Conservation (phyloP, 2,888 invertebrate species). For the Teleogryllus oceanicus region DNA sequence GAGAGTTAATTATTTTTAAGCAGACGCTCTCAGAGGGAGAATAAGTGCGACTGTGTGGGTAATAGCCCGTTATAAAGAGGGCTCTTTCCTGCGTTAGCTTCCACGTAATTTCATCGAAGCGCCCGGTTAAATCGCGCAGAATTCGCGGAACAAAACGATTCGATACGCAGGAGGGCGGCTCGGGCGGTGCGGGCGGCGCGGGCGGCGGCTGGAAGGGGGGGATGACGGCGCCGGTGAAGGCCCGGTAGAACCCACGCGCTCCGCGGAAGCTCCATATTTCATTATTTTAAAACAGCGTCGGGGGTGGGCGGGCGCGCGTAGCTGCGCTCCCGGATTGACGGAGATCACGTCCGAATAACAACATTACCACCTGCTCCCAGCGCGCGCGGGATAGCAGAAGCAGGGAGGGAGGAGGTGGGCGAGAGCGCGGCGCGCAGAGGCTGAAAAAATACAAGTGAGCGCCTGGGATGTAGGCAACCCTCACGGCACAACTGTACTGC, state of each 20-base stretch:
- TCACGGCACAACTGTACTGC: too few species aligned
- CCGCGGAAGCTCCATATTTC: slow-evolving; percentile 8
- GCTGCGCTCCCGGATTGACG: not conserved
- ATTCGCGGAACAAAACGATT: slow-evolving; percentile 6
- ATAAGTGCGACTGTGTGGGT: not conserved
- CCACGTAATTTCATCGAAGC: not conserved
- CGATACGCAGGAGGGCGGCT: not conserved
- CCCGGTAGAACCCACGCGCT: not conserved
- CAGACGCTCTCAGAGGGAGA: not conserved
- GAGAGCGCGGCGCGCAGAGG: too few species aligned
- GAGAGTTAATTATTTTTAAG: slow-evolving; percentile 18
- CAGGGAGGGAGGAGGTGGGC: not conserved
- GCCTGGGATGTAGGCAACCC: too few species aligned
- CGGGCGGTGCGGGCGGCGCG: not conserved
- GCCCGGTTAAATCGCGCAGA: not conserved
- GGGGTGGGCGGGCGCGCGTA: not conserved
- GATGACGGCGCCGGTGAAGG: not conserved
- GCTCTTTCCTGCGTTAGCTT: slow-evolving; percentile 8
- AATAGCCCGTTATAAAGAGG: not conserved
- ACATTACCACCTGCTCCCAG: slow-evolving; percentile 1
- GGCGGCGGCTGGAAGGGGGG: not conserved
- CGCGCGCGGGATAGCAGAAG: not conserved
- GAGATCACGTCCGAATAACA: slow-evolving; percentile 2
- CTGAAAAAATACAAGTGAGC: too few species aligned
- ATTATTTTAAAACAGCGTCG: not conserved